phyloP scores from a whole-genome alignment of 2,113 vertebrate species.

The Amazona vittata region DNA sequence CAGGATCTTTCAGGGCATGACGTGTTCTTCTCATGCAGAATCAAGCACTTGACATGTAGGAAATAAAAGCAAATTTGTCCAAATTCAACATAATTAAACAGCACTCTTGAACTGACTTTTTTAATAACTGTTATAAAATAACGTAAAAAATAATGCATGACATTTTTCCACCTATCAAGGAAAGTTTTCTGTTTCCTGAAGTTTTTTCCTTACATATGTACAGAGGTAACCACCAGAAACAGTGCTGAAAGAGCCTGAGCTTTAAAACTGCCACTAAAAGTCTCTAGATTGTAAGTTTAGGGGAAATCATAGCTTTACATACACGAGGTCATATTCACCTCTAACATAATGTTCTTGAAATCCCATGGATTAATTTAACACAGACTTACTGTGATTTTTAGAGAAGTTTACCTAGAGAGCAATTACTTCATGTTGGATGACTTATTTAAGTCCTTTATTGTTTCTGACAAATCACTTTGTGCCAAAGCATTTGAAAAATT shows the following conservation, averaged over 20 bases:
- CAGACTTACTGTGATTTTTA: not conserved
- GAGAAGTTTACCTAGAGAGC: not conserved
- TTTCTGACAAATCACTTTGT: constrained; percentile 17
- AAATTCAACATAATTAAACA: not conserved
- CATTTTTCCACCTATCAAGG: not conserved
- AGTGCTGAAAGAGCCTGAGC: not conserved
- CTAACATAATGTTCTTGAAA: not conserved
- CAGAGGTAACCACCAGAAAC: not conserved
- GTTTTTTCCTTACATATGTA: not conserved
- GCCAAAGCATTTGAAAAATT: constrained; percentile 5
- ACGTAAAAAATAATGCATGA: not conserved
- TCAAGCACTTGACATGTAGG: not conserved
- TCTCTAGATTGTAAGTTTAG: not conserved
- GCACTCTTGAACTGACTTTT: not conserved
- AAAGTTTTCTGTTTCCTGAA: not conserved
- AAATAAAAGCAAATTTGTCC: not conserved
- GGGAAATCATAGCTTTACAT: constrained; percentile 25
- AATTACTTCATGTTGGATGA: not conserved
- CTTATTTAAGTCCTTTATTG: not conserved
- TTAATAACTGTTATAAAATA: not conserved
- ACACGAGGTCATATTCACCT: constrained; percentile 10
- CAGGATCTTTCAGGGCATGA: not conserved
- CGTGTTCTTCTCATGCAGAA: not conserved
- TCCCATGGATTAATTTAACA: not conserved
- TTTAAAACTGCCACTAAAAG: not conserved